phyloP scores from a whole-genome alignment of 2,888 invertebrate species.

The Punctoribates punctum region DNA sequence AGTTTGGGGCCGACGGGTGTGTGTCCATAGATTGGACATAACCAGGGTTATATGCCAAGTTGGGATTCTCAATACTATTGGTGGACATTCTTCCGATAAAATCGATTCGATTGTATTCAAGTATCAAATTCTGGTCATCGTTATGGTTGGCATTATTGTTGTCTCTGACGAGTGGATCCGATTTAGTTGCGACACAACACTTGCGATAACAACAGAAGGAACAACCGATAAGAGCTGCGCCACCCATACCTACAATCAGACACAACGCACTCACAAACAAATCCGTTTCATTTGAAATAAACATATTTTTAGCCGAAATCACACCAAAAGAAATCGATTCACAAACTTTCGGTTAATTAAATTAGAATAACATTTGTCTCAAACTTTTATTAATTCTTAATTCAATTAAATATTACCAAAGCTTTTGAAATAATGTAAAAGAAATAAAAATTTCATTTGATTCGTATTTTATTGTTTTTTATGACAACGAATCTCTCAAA shows the following conservation, averaged over 20 bases:
- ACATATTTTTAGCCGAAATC: neutral
- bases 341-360: neutral
- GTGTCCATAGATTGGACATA: neutral
- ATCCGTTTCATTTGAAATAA: slow-evolving; percentile 1
- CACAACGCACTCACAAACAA: neutral
- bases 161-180: neutral
- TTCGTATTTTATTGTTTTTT: too few relatives aligned
- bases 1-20: neutral
- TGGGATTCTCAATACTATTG: too few relatives aligned
- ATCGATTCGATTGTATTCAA: too few relatives aligned
- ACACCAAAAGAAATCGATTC: neutral
- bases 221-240: neutral
- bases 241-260: neutral
- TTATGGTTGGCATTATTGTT: neutral
- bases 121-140: neutral
- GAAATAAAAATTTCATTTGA: too few relatives aligned
- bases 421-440: too few relatives aligned
- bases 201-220: neutral
- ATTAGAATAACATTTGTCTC: too few relatives aligned
- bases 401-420: too few relatives aligned
- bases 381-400: too few relatives aligned
- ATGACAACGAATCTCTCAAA: too few relatives aligned
- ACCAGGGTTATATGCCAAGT: neutral
- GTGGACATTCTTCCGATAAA: too few relatives aligned
- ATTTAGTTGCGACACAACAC: neutral